phyloP scores from a whole-genome alignment of 2,797 vertebrate genomes.

The Tragopan temminckii region DNA sequence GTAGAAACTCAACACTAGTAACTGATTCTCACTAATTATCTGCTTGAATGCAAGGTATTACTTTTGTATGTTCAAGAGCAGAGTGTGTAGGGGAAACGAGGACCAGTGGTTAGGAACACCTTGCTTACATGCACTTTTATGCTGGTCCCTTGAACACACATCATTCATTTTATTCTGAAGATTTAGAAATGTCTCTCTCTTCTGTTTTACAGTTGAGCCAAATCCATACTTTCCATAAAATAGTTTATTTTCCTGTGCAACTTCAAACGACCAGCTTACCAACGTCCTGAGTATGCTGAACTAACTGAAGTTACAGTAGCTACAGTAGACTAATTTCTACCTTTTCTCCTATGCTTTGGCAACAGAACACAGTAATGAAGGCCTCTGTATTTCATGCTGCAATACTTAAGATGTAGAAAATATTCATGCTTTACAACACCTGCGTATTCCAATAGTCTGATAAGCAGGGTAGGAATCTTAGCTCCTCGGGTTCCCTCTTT shows the following conservation, averaged over 20 bases:
- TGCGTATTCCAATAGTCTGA: background rate
- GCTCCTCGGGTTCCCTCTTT: background rate
- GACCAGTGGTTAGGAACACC: background rate
- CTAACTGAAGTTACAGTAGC: background rate
- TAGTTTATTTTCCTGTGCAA: background rate
- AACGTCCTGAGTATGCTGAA: background rate
- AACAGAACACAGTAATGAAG: background rate
- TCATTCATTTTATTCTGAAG: background rate
- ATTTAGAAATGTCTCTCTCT: background rate
- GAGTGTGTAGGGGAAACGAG: background rate
- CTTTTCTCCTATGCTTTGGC: background rate
- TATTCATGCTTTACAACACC: background rate
- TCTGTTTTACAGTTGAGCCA: background rate
- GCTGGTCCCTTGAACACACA: background rate
- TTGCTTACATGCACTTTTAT: background rate
- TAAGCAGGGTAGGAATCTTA: background rate
- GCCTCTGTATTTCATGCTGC: background rate
- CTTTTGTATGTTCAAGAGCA: background rate
- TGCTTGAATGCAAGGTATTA: background rate
- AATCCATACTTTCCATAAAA: background rate
- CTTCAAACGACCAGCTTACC: background rate
- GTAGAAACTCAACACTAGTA: accelerated
- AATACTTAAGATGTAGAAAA: background rate
- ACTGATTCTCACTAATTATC: background rate
- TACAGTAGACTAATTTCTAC: background rate